Evolutionary conservation across 2,113 vertebrate species (phyloP).

Genomic region (Lophura nycthemera): DNA sequence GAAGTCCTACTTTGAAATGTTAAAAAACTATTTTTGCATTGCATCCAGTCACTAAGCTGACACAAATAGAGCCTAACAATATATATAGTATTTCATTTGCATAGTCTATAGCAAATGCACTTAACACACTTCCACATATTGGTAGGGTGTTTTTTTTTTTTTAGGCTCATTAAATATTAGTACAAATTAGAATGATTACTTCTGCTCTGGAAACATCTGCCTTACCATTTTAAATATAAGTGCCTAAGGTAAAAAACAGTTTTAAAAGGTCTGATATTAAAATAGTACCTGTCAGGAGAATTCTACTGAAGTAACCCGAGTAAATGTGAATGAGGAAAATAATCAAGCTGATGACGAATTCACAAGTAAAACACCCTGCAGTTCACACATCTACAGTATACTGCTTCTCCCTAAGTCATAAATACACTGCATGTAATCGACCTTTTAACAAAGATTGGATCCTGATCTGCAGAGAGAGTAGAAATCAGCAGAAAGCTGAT

Average conservation of each 20-base stretch:
- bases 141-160: neutral
- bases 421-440: accelerated
- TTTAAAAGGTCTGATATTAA: neutral
- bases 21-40: conserved; percentile 14
- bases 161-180: conserved; percentile 33
- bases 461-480: neutral
- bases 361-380: neutral
- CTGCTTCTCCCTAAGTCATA: neutral
- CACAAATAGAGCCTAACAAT: neutral
- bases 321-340: neutral
- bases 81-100: conserved; percentile 54
- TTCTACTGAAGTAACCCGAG: neutral
- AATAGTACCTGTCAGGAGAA: neutral
- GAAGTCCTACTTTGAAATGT: neutral
- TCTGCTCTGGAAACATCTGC: conserved; percentile 69
- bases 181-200: conserved; percentile 50
- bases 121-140: neutral
- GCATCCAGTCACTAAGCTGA: neutral
- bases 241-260: neutral
- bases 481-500: neutral
- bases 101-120: conserved; percentile 51
- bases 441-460: neutral
- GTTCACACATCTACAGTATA: neutral
- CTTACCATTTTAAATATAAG: neutral
- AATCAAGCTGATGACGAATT: neutral